Base-by-base conservation (phyloP, 1,140 invertebrate genomes). In the Aethina tumida region DNA sequence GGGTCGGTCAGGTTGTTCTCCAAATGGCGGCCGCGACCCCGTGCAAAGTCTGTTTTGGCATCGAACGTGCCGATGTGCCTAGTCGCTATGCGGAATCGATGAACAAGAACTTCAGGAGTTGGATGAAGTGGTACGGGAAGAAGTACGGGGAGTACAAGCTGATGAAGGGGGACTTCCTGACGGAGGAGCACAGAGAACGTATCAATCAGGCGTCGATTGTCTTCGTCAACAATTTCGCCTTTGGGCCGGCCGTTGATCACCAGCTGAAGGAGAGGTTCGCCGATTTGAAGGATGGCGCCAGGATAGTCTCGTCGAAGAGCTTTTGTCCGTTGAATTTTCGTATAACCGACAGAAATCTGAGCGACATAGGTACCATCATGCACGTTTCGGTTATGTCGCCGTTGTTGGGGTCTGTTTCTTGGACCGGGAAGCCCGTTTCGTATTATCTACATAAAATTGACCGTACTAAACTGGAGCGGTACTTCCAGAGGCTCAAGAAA, bases 221-320 rank as follows among this genome's bases (percentile, higher is more conserved):
- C 27, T 98, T 98, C 71, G 93, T 97, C 3, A 98, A 98, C 68
- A 98, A 98, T 71, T 97, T 95, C 71, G 93, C 94, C 22, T 97
- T 98, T 63, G 94, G 94, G 10, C 93, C 95, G 19, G 82, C 79
- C 39, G 92, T 97, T 9, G 94, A 98, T 69, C 93, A 98, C 67
- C 83, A 92, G 69, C 64, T 98, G 34, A 98, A 97, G 65, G 83
- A 94, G 60, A 74, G 88, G 52, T 97, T 97, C 70, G 88, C 90
- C 10, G 93, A 97, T 65, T 75, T 97, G 49, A 86, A 87, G 54
- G 94, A 98, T 66, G 89, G 89, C 43, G 91, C 94, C 9, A 77
- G 88, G 53, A 95, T 98, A 46, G 91, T 98, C 12, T 98, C 95
- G n/a, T 97, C 94, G 8, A 97, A 96, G 65, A 91, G 91, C 43